Conservation (phyloP, 2,797 vertebrate genomes). For the Euthynnus affinis region DNA sequence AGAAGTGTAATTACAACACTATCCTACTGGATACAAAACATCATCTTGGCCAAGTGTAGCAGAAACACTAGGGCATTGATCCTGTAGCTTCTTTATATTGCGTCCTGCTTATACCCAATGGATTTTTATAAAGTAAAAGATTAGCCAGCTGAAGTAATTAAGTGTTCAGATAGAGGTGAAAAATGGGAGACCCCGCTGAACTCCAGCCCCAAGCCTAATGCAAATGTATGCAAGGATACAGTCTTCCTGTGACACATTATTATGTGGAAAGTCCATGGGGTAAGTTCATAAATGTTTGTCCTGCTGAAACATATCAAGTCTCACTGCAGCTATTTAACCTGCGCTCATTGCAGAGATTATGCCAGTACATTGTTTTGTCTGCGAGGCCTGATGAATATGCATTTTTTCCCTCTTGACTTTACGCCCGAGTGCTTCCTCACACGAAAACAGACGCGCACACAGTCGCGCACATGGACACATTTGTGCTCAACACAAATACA, state of each 20-base stretch:
- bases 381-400: constrained; percentile 72
- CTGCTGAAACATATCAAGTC: constrained; percentile 29
- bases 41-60: constrained; percentile 24
- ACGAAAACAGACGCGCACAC: constrained; percentile 6
- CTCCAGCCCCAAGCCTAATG: constrained; percentile 38
- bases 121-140: constrained; percentile 70
- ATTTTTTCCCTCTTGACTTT: constrained; percentile 27
- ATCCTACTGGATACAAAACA: constrained; percentile 12
- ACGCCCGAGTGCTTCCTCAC: constrained; percentile 45
- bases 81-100: constrained; percentile 52
- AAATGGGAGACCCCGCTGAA: constrained; percentile 37
- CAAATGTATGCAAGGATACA: constrained; percentile 37
- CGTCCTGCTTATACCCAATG: constrained; percentile 45
- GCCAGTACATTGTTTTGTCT: constrained; percentile 61
- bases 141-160: constrained; percentile 68
- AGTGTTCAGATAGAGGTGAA: constrained; percentile 59
- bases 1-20: constrained; percentile 19
- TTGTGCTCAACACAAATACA: constrained; percentile 6
- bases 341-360: constrained; percentile 32
- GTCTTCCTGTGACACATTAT: constrained; percentile 30
- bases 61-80: constrained; percentile 40
- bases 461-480: not conserved
- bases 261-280: constrained; percentile 14
- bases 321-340: constrained; percentile 42
- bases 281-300: constrained; percentile 46